Evolutionary conservation across 2,888 invertebrate species (phyloP), one percentile per base, ranked within the genome.

Genomic region (Andrena bucephala): DNA sequence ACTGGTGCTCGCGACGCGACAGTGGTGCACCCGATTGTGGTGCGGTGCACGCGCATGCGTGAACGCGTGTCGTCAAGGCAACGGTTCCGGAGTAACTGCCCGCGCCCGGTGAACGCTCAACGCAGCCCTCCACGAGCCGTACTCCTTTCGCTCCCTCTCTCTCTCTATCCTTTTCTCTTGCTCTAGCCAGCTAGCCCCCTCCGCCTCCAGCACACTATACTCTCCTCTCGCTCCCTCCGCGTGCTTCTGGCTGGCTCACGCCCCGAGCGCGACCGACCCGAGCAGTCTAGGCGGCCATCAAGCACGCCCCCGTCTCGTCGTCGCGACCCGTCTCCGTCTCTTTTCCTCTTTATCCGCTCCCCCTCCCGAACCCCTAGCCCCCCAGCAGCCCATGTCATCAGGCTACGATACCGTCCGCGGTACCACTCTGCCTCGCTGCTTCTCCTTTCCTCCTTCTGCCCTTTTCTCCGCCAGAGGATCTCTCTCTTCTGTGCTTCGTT

Each of bases 31-130:
- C 73, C 77, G 54, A 57, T 57, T 52, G 7, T 52, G 68, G 42
- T 50, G 73, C 74, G 75, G 70, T 72, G 73, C 74, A 69, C 73
- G 85, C 92, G 91, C 90, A 91, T 91, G 91, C 91, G 91, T 92
- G 86, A 73, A 89, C 87, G 90, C 91, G 92, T 93, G 92, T 92
- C 92, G 93, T 91, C 93, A 92, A 92, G 94, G 93, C 94, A 93
- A 94, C 94, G 93, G 93, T 93, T 93, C 93, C 93, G 92, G 92
- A 93, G 93, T 93, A 92, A 94, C 94, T 94, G 94, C 89, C 90
- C 87, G 42, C 42, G 42, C 42, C 42, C 42, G 42, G 42, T 42
- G 42, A 42, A 42, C 42, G 90, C 87, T 87, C 89, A 84, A 82
- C 89, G 89, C 87, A 86, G 88, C 87, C 90, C 91, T 89, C 88